Conservation (phyloP, 2,797 vertebrate species). For the Pygocentrus nattereri region DNA sequence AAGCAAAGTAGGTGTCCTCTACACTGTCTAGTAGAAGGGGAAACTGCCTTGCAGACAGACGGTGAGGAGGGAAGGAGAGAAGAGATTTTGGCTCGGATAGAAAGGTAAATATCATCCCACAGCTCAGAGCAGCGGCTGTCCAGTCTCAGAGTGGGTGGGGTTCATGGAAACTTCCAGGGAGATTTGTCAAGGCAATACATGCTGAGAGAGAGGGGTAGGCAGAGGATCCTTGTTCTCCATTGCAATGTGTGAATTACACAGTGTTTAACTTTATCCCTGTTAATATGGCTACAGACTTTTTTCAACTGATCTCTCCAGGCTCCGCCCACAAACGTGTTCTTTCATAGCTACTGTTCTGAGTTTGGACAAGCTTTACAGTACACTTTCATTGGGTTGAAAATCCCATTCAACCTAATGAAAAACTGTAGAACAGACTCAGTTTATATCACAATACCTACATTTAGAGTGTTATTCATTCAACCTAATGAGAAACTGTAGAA, state of each 20-base stretch:
- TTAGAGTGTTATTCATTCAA: no score
- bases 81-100: not conserved
- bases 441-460: no score
- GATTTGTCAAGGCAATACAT: slow-evolving; percentile 48
- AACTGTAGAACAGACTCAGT: no score
- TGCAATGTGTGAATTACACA: slow-evolving; percentile 45
- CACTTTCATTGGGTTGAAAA: not conserved
- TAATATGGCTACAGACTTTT: slow-evolving; percentile 34
- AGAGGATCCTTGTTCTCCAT: slow-evolving; percentile 32
- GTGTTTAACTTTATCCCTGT: slow-evolving; percentile 36
- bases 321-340: not conserved
- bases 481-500: no score
- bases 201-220: not conserved
- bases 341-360: not conserved
- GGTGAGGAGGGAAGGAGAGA: not conserved
- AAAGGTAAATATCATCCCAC: slow-evolving; percentile 40
- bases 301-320: slow-evolving; percentile 13
- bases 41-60: not conserved
- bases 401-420: not conserved
- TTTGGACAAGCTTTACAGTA: not conserved
- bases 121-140: slow-evolving; percentile 61
- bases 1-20: slow-evolving; percentile 3
- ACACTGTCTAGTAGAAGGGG: not conserved
- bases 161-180: slow-evolving; percentile 67
- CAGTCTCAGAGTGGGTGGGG: slow-evolving; percentile 58